Percentiles rank a stretch among this genome's conserved stretches.
These are phyloP conservation scores for Smutsia gigantea DNA, from an alignment of 2,797 vertebrate genomes.

Conservation along the genomic window DNA sequence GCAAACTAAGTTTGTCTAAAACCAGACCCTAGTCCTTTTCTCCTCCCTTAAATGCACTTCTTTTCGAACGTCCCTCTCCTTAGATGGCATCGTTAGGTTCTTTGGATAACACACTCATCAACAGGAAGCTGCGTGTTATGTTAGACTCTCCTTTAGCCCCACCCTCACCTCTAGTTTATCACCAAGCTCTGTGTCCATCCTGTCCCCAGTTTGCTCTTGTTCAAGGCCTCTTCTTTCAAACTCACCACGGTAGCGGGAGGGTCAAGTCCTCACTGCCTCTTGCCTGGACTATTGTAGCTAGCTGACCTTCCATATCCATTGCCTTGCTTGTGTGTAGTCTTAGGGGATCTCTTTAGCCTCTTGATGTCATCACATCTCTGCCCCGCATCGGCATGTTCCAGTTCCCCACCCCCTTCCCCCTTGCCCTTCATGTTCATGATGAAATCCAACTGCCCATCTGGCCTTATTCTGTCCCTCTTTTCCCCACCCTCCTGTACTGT, in stretches of 20 bases:
- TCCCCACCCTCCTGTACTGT: not conserved
- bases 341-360: not conserved
- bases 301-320: not conserved
- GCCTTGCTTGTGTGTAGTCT: fast-evolving
- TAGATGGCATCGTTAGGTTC: not conserved
- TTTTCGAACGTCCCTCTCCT: not conserved
- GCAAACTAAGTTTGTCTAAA: fast-evolving
- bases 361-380: not conserved
- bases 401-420: not conserved
- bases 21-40: too few relatives aligned
- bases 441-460: not conserved
- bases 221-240: not conserved
- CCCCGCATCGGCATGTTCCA: too few relatives aligned
- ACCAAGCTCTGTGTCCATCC: not conserved
- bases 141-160: not conserved
- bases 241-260: fast-evolving
- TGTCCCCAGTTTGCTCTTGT: too few relatives aligned
- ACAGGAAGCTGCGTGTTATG: fast-evolving
- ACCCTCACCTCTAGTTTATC: not conserved
- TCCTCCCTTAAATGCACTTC: not conserved
- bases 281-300: fast-evolving
- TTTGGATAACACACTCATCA: not conserved
- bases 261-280: not conserved
- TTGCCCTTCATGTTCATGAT: not conserved
- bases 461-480: not conserved